Conservation (phyloP, 2,113 vertebrate genomes). For the Anarrhichthys ocellatus region DNA sequence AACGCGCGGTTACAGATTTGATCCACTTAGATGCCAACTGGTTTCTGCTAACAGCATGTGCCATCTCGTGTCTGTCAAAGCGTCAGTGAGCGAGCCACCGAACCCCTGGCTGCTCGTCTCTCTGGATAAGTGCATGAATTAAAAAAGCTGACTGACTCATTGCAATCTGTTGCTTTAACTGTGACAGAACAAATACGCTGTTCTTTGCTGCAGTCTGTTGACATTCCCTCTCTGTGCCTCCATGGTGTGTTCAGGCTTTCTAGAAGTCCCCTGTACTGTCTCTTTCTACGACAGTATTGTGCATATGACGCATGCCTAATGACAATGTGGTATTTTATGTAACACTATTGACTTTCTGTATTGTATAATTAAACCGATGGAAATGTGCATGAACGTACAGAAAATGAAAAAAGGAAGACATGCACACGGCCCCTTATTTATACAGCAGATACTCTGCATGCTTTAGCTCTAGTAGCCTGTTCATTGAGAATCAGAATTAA, state of each 20-base stretch:
- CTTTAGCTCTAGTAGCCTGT: neutral
- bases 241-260: neutral
- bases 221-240: neutral
- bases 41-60: constrained; percentile 18
- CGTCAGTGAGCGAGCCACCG: neutral
- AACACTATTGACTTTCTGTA: constrained; percentile 10
- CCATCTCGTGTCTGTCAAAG: constrained; percentile 20
- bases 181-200: neutral
- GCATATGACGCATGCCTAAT: neutral
- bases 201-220: constrained; percentile 19
- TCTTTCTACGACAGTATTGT: neutral
- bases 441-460: neutral
- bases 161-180: constrained; percentile 26
- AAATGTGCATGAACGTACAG: constrained; percentile 2
- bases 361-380: constrained; percentile 27
- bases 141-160: constrained; percentile 35
- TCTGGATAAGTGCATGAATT: constrained; percentile 12
- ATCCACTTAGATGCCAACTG: constrained; percentile 9
- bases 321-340: constrained; percentile 32
- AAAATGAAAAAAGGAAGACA: constrained; percentile 1
- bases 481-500: constrained; percentile 42
- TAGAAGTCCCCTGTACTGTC: neutral
- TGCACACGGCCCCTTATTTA: neutral
- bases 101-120: constrained; percentile 18
- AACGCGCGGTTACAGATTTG: neutral